Conservation (phyloP, 35 echinoderm and acorn worm species). For the Heliocidaris tuberculata region DNA sequence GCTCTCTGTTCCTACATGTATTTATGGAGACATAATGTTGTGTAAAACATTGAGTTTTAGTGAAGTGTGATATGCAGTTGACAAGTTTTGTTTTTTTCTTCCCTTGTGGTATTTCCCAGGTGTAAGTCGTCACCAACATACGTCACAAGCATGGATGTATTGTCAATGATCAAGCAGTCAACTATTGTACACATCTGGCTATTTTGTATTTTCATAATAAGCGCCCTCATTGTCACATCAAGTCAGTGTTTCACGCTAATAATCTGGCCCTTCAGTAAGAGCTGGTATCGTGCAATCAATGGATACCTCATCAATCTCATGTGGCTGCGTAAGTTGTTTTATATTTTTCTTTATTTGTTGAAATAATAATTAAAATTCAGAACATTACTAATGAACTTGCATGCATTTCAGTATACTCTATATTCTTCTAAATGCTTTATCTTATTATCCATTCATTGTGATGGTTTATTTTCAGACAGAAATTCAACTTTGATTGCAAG, state of each 20-base stretch:
- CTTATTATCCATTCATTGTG: background rate
- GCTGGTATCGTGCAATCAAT: constrained; percentile 51
- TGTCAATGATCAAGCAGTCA: constrained; percentile 14
- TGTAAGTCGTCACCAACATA: background rate
- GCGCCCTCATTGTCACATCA: constrained; percentile 66
- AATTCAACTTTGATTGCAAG: too few relatives aligned
- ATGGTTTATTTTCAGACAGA: background rate
- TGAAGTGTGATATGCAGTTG: too few relatives aligned
- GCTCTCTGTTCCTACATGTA: too few relatives aligned
- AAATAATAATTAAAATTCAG: background rate
- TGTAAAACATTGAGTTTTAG: too few relatives aligned
- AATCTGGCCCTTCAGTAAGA: constrained; percentile 65
- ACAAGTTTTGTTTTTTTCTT: background rate
- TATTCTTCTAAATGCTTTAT: background rate
- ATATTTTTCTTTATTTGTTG: background rate
- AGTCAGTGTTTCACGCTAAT: constrained; percentile 70
- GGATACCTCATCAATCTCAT: constrained; percentile 74
- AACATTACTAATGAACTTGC: background rate
- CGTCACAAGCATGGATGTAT: background rate
- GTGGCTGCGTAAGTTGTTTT: constrained; percentile 73
- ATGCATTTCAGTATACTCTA: background rate
- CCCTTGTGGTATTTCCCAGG: background rate
- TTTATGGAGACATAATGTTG: too few relatives aligned
- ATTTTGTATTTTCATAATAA: constrained; percentile 64
- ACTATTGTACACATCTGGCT: constrained; percentile 53